Evolutionary conservation across 2,797 vertebrate genomes (phyloP).

Genomic region (Coregonus suidteri): DNA sequence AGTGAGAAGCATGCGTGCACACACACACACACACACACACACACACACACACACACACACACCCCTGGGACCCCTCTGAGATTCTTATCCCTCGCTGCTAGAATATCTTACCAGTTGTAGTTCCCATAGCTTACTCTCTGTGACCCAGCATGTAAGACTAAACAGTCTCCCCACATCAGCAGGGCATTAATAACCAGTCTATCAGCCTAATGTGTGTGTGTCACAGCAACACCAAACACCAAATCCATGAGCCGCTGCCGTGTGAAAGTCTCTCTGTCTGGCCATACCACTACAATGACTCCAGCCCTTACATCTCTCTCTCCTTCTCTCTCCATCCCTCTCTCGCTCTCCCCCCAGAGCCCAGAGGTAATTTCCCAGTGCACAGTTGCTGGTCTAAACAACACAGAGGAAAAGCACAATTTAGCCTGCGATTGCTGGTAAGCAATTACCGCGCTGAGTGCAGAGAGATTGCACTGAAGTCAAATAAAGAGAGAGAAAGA

Average conservation of each 20-base stretch:
- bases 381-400: conserved; percentile 58
- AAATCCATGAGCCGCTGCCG: conserved; percentile 13
- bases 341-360: conserved; percentile 42
- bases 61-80: conserved; percentile 52
- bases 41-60: neutral
- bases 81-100: conserved; percentile 62
- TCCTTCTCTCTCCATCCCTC: neutral
- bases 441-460: conserved; percentile 48
- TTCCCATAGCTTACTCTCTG: conserved; percentile 61
- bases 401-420: conserved; percentile 75
- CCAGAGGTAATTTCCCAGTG: conserved; percentile 60
- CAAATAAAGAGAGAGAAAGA: neutral
- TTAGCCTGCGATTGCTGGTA: conserved; percentile 63
- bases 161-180: conserved; percentile 47
- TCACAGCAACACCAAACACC: conserved; percentile 31
- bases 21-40: neutral
- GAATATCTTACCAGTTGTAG: conserved; percentile 46
- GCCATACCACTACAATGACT: neutral
- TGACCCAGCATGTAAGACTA: neutral
- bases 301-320: neutral
- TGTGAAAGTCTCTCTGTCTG: neutral
- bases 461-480: conserved; percentile 11
- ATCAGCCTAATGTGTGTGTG: conserved; percentile 19
- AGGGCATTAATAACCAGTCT: conserved; percentile 19
- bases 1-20: neutral